phyloP scores from a whole-genome alignment of 1,140 invertebrate species.

The Platyura marginata region DNA sequence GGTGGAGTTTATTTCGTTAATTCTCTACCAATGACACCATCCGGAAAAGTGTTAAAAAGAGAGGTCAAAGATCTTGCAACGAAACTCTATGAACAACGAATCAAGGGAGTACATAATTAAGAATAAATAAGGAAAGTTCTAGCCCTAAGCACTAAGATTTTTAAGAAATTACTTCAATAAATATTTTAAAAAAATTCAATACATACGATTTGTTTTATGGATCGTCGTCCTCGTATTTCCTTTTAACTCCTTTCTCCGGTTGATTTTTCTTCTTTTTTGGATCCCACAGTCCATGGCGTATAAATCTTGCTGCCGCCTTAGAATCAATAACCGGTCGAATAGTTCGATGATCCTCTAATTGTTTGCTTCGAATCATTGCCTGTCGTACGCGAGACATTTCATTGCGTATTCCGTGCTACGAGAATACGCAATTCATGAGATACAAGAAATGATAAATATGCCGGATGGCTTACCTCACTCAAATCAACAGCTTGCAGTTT shows the following conservation, averaged over 20 bases:
- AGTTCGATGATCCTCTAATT: conserved; percentile 30
- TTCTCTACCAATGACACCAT: conserved; percentile 4
- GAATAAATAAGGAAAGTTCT: background rate
- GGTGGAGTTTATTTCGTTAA: conserved; percentile 7
- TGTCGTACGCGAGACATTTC: conserved; percentile 34
- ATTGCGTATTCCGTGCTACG: conserved; percentile 29
- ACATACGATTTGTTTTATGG: background rate
- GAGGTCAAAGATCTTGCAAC: background rate
- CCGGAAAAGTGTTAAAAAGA: conserved; percentile 3
- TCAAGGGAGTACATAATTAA: background rate
- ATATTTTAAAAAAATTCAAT: background rate
- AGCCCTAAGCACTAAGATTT: background rate
- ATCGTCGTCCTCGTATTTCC: background rate
- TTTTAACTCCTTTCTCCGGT: background rate
- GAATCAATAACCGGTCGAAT: conserved; percentile 32
- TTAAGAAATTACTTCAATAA: background rate
- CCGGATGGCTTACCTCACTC: conserved; percentile 13
- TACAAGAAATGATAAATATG: background rate
- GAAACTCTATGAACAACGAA: background rate
- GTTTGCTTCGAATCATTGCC: conserved; percentile 35
- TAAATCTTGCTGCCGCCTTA: conserved; percentile 33
- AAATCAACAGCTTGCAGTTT: conserved; percentile 34
- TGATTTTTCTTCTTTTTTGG: conserved; percentile 13
- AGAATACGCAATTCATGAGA: background rate
- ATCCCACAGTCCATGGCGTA: conserved; percentile 34